These are phyloP conservation scores for Malurus elegans DNA, from an alignment of 2,113 vertebrate genomes.

Conservation along the genomic window DNA sequence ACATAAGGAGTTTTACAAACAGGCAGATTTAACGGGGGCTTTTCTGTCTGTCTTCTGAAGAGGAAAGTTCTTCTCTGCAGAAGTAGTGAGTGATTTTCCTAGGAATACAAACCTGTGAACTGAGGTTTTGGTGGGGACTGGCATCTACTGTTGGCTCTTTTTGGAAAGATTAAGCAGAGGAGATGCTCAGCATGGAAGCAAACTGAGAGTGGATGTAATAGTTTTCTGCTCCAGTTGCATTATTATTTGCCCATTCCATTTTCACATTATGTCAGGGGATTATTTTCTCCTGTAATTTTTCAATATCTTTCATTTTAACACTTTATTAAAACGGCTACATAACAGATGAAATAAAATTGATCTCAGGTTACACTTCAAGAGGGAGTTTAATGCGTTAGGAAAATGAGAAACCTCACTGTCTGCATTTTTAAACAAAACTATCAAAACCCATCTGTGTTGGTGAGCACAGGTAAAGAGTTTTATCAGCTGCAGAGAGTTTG, in stretches of 20 bases:
- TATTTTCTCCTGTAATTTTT: slow-evolving; percentile 17
- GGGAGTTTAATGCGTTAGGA: not conserved
- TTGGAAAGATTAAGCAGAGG: not conserved
- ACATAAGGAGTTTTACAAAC: slow-evolving; percentile 63
- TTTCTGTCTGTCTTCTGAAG: not conserved
- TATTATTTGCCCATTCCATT: not conserved
- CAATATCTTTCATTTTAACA: slow-evolving; percentile 31
- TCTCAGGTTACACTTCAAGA: slow-evolving; percentile 23
- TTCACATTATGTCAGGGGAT: slow-evolving; percentile 16
- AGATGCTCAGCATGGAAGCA: not conserved
- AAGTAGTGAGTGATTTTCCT: not conserved
- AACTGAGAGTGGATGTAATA: not conserved
- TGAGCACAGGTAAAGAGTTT: not conserved
- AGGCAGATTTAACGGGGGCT: not conserved
- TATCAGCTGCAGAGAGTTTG: not conserved
- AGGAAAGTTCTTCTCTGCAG: not conserved
- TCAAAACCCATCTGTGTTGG: not conserved
- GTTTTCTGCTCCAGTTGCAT: slow-evolving; percentile 22
- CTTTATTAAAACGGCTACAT: not conserved
- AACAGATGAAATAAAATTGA: slow-evolving; percentile 15
- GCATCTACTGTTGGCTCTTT: not conserved
- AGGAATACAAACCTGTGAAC: not conserved
- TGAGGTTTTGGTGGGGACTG: not conserved
- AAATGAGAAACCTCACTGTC: not conserved
- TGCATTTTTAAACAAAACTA: not conserved